Evolutionary conservation across 2,888 invertebrate species (phyloP).

Genomic region (Lithophane ornitopus): DNA sequence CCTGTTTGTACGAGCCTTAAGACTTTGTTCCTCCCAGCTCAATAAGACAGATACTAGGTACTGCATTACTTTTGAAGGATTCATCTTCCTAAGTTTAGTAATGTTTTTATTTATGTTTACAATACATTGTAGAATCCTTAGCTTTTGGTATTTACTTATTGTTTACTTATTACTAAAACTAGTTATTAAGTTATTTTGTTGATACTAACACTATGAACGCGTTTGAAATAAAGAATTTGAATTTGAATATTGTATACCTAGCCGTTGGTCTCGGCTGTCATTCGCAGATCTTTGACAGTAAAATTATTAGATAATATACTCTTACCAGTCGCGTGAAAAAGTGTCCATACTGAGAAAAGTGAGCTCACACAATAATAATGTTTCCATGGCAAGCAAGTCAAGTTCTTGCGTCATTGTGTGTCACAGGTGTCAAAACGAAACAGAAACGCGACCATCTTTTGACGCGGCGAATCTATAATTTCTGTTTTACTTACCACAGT

Average conservation of each 20-base stretch:
- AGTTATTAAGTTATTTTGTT: too few species aligned
- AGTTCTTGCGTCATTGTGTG: neutral
- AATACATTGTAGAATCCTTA: too few species aligned
- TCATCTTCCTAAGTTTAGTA: neutral
- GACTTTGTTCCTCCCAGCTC: neutral
- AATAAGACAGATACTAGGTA: too few species aligned
- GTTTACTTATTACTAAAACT: too few species aligned
- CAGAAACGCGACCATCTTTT: neutral
- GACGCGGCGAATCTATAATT: too few species aligned
- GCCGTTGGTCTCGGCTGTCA: too few species aligned
- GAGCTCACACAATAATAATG: neutral
- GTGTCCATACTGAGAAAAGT: neutral
- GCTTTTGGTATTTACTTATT: too few species aligned
- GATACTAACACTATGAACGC: too few species aligned
- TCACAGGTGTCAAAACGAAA: neutral
- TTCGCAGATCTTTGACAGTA: too few species aligned
- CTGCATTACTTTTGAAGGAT: neutral
- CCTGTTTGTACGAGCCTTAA: too few species aligned
- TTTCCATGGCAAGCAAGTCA: neutral
- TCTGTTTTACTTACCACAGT: neutral
- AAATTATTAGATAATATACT: neutral
- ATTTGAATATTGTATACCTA: too few species aligned
- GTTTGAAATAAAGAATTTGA: too few species aligned
- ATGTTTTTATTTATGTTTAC: neutral
- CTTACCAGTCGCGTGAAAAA: neutral